Evolutionary conservation across 2,113 vertebrate genomes (phyloP), one percentile per base, ranked within the genome.

Genomic region (Labeo catla): DNA sequence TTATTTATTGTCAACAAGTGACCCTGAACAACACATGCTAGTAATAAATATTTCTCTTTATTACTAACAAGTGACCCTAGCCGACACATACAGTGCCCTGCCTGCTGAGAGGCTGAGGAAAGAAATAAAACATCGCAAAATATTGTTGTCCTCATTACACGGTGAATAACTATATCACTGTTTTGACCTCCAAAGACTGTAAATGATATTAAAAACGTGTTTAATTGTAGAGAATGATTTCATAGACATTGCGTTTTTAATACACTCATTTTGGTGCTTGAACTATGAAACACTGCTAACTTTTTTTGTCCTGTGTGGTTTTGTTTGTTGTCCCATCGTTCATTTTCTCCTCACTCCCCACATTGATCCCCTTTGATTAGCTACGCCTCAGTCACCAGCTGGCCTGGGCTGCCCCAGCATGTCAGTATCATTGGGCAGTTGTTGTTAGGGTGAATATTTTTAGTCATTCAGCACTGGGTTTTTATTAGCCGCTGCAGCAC

Each of bases 381-480:
- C 84, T 76, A 88, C 74, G 8, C 77, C 21, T 81, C 36, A 8
- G 21, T 45, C 87, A 89, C 89, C 92, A 93, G 89, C 91, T 93
- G 92, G 83, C 85, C 86, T 84, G 63, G 85, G 72, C 83, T 90
- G 87, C 89, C 81, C 87, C 52, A 52, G 76, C 85, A 68, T 83
- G 82, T 78, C 74, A 73, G 87, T 88, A 76, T 85, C 76, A 83
- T 84, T 12, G 84, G 36, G 0, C 94, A 92, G 91, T 93, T 94
- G 93, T 84, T 87, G 79, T 82, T 91, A 92, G 87, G 80, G 45
- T 83, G 78, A 91, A 93, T 95, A 94, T 94, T 91, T 95, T 94
- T 93, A 93, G 93, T 85, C 43, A 89, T 93, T 91, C 61, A 80
- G 89, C 91, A 90, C 91, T 88, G 79, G 79, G 85, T 91, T 94